A percentile compares a stretch with the other conserved stretches of the same genome.
Evolutionary conservation across 1,140 invertebrate genomes (phyloP).

Genomic region (Drosophila lini): DNA sequence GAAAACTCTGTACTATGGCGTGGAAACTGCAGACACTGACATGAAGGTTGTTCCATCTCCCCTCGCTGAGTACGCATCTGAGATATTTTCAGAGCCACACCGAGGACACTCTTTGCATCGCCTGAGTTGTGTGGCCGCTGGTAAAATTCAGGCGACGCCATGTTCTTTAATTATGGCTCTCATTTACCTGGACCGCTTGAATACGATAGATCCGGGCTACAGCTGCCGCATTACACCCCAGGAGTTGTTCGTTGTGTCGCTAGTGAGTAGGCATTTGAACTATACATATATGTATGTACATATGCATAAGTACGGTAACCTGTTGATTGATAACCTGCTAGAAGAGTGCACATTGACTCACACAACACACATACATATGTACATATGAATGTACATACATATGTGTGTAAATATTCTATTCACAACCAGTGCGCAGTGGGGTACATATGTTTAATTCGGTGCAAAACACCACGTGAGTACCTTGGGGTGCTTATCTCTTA

Average conservation of each 20-base stretch:
- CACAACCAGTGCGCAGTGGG: too few species aligned
- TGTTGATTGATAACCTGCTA: constrained; percentile 60
- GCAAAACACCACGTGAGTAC: too few species aligned
- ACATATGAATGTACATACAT: background rate
- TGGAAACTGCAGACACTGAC: constrained; percentile 89
- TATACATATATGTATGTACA: background rate
- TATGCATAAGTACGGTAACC: constrained; percentile 16
- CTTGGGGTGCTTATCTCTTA: too few species aligned
- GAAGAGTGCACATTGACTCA: background rate
- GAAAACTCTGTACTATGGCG: constrained; percentile 95
- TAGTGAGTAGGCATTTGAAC: constrained; percentile 87
- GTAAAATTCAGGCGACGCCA: constrained; percentile 93
- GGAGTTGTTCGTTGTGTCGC: constrained; percentile 95
- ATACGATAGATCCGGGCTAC: constrained; percentile 92
- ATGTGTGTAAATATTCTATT: too few species aligned
- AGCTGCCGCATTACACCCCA: constrained; percentile 92
- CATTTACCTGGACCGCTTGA: constrained; percentile 94
- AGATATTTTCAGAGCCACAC: constrained; percentile 90
- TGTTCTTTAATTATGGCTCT: constrained; percentile 92
- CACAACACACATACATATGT: background rate
- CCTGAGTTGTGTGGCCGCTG: constrained; percentile 91
- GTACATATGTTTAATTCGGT: too few species aligned
- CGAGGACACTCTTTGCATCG: constrained; percentile 90
- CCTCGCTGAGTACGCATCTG: constrained; percentile 91
- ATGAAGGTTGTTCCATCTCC: constrained; percentile 55